Evolutionary conservation across 2,113 vertebrate genomes (phyloP).

Genomic region (Ploceus nigricollis): DNA sequence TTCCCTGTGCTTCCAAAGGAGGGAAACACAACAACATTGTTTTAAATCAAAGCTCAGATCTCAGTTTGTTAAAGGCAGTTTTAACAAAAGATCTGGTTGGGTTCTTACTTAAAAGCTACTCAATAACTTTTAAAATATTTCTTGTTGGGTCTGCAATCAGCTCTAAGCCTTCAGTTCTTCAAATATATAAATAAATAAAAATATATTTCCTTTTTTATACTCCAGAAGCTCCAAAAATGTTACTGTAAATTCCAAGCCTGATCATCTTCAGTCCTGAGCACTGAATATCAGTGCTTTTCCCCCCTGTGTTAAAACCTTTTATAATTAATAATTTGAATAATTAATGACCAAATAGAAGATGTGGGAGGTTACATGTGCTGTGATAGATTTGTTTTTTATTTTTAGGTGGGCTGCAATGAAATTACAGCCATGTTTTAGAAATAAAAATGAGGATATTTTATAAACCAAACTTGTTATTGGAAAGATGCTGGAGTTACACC

Average conservation of each 20-base stretch:
- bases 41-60: neutral
- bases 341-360: neutral
- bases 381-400: neutral
- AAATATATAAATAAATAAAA: neutral
- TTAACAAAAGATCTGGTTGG: neutral
- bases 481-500: neutral
- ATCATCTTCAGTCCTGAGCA: neutral
- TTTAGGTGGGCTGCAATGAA: neutral
- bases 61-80: neutral
- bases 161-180: neutral
- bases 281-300: accelerated
- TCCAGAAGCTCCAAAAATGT: neutral
- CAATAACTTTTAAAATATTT: neutral
- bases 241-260: neutral
- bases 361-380: neutral
- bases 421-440: neutral
- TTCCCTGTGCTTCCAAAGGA: neutral
- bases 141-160: neutral
- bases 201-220: neutral
- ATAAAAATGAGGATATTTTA: neutral
- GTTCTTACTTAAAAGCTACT: neutral
- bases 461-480: neutral
- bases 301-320: neutral
- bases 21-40: accelerated
- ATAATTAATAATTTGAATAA: neutral